phyloP scores from a whole-genome alignment of 2,888 invertebrate species.

The Morpho helenor region DNA sequence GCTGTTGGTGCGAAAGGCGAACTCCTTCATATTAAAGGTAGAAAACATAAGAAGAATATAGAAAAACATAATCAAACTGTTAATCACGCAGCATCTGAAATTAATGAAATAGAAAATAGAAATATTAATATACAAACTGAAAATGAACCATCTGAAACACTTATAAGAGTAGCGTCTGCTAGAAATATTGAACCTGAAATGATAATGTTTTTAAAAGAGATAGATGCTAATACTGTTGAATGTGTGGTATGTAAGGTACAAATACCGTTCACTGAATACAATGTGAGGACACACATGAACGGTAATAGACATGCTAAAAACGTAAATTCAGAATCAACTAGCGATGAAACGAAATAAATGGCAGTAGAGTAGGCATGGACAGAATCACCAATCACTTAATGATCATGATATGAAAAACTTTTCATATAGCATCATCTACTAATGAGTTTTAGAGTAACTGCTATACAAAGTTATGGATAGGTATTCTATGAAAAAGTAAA shows the following conservation, averaged over 20 bases:
- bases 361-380: too few species aligned
- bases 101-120: neutral
- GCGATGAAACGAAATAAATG: too few species aligned
- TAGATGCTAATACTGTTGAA: too few species aligned
- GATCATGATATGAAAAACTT: too few species aligned
- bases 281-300: conserved; percentile 13
- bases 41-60: conserved; percentile 4
- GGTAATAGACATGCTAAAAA: conserved; percentile 13
- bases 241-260: conserved; percentile 9
- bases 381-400: too few species aligned
- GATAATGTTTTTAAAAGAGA: neutral
- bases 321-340: too few species aligned
- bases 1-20: neutral
- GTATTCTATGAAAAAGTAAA: too few species aligned
- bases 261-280: conserved; percentile 11
- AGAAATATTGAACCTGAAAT: neutral
- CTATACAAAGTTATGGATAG: too few species aligned
- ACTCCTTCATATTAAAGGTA: conserved; percentile 2
- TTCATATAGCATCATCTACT: too few species aligned
- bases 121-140: too few species aligned
- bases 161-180: neutral
- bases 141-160: too few species aligned
- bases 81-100: neutral
- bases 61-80: neutral
- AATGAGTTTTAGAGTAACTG: too few species aligned